A percentile compares a stretch with the other conserved stretches of the same genome.
Evolutionary conservation across 2,113 vertebrate genomes (phyloP).

Genomic region (Myrmophylax atrothorax): DNA sequence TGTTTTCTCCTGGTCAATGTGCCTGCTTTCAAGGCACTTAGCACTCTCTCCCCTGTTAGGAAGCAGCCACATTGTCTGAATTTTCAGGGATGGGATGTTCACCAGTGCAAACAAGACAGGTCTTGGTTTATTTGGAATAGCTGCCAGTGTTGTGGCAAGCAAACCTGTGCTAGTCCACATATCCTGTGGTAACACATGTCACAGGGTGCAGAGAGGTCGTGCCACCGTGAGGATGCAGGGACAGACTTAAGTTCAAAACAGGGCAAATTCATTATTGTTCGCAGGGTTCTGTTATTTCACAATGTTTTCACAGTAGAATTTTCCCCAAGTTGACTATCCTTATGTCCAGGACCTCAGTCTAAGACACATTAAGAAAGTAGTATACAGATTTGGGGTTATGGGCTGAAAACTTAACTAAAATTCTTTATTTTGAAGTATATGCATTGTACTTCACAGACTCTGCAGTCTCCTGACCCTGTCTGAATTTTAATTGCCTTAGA

Average conservation of each 20-base stretch:
- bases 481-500: background rate
- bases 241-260: background rate
- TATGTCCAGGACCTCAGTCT: background rate
- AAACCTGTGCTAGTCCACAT: background rate
- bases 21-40: background rate
- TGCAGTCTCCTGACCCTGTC: background rate
- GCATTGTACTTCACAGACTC: background rate
- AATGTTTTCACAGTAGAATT: background rate
- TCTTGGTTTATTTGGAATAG: background rate
- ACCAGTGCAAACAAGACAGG: background rate
- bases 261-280: background rate
- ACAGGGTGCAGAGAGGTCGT: background rate
- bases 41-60: background rate
- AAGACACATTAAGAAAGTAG: background rate
- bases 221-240: background rate
- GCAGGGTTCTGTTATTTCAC: background rate
- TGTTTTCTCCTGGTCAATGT: background rate
- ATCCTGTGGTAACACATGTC: background rate
- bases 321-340: background rate
- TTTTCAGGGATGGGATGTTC: background rate
- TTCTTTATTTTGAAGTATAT: background rate
- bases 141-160: background rate
- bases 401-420: background rate
- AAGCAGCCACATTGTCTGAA: background rate
- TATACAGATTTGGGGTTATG: background rate